Evolutionary conservation across 2,888 invertebrate genomes (phyloP).

Genomic region (Eulithis prunata): DNA sequence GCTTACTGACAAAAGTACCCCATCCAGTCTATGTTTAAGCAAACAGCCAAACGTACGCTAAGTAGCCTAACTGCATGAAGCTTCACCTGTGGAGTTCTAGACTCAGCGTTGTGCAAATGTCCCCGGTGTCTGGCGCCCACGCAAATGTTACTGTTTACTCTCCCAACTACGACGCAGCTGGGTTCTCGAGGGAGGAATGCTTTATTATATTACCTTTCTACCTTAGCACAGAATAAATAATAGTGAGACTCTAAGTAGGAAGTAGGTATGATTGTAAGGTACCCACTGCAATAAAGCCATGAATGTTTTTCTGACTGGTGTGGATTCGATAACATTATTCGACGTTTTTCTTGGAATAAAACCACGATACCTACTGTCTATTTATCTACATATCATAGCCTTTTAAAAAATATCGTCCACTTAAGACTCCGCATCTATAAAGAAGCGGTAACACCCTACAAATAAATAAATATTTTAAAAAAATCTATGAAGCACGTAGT

Average conservation of each 20-base stretch:
- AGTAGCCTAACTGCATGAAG: neutral
- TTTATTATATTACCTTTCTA: constrained; percentile 10
- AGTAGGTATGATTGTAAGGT: neutral
- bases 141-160: constrained; percentile 18
- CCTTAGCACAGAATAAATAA: neutral
- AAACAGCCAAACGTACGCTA: neutral
- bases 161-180: constrained; percentile 16
- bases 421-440: too few species aligned
- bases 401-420: too few species aligned
- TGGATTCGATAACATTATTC: too few species aligned
- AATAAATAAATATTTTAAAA: too few species aligned
- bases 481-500: too few species aligned
- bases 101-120: constrained; percentile 11
- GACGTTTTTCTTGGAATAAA: too few species aligned
- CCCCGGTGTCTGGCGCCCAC: constrained; percentile 5
- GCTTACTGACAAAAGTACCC: neutral
- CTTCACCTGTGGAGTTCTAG: constrained; percentile 10
- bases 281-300: too few species aligned
- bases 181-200: constrained; percentile 11
- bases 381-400: too few species aligned
- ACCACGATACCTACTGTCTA: too few species aligned
- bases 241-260: neutral
- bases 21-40: neutral
- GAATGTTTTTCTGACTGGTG: too few species aligned
- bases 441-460: too few species aligned